Conservation (phyloP, 2,797 vertebrate species). For the Spinus pinus region DNA sequence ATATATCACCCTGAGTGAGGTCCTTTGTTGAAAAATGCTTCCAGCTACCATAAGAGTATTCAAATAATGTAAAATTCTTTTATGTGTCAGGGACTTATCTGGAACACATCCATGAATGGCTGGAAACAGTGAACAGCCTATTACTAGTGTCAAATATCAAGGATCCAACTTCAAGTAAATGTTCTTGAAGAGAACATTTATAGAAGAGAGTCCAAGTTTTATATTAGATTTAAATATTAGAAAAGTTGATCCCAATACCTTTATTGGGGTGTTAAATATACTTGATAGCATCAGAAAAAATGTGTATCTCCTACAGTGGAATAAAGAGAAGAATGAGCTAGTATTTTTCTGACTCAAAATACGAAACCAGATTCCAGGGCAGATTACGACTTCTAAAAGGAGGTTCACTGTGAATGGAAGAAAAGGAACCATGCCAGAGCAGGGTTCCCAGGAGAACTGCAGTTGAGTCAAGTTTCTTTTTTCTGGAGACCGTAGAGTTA, state of each 20-base stretch:
- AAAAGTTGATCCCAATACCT: not conserved
- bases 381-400: slow-evolving; percentile 27
- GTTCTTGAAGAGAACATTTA: not conserved
- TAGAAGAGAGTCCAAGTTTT: not conserved
- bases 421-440: not conserved
- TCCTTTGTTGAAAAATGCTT: slow-evolving; percentile 36
- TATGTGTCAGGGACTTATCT: slow-evolving; percentile 30
- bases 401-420: slow-evolving; percentile 18
- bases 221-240: not conserved
- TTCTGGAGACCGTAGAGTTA: slow-evolving; percentile 22
- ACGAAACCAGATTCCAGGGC: not conserved
- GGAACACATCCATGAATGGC: slow-evolving; percentile 3
- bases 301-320: not conserved
- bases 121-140: slow-evolving; percentile 16
- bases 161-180: not conserved
- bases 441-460: not conserved
- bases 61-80: slow-evolving; percentile 27
- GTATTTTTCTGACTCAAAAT: slow-evolving; percentile 27
- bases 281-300: not conserved
- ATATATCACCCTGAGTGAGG: slow-evolving; percentile 1
- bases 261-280: not conserved
- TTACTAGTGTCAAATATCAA: not conserved
- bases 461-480: slow-evolving; percentile 33
- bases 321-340: not conserved
- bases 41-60: slow-evolving; percentile 16